Conservation (phyloP, 2,797 vertebrate species). For the Mycteria americana region DNA sequence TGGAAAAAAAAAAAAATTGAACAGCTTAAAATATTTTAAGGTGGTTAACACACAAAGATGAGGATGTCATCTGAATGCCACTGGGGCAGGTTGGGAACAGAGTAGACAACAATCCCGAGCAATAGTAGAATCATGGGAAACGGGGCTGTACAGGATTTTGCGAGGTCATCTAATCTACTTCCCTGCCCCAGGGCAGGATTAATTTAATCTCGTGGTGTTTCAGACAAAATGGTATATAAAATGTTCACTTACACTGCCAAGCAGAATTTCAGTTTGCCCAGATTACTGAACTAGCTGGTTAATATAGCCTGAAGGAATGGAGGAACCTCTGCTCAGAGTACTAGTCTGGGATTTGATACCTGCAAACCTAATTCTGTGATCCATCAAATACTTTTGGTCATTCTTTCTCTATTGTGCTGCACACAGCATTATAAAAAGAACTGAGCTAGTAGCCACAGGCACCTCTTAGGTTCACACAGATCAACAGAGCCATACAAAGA, state of each 20-base stretch:
- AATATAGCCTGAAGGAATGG: not conserved
- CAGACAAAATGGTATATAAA: not conserved
- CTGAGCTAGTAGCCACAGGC: not conserved
- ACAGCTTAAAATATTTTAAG: not conserved
- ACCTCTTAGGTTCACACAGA: not conserved
- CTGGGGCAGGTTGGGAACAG: not conserved
- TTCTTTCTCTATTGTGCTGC: not conserved
- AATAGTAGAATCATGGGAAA: not conserved
- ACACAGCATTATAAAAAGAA: not conserved
- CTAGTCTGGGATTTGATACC: not conserved
- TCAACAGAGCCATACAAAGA: not conserved
- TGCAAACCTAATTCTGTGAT: not conserved
- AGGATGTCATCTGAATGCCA: not conserved
- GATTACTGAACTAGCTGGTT: not conserved
- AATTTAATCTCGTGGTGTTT: not conserved
- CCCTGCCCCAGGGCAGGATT: not conserved
- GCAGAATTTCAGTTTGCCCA: not conserved
- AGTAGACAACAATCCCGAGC: not conserved
- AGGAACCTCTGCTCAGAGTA: not conserved
- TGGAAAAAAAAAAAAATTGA: not conserved
- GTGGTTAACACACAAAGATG: not conserved
- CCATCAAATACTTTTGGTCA: not conserved
- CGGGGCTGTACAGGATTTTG: not conserved
- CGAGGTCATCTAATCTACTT: not conserved
- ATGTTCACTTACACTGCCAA: not conserved